A percentile compares a stretch with the other conserved stretches of the same genome.
Evolutionary conservation across 92 coral and sea anemone genomes (phyloP).

Genomic region (Porites rus): DNA sequence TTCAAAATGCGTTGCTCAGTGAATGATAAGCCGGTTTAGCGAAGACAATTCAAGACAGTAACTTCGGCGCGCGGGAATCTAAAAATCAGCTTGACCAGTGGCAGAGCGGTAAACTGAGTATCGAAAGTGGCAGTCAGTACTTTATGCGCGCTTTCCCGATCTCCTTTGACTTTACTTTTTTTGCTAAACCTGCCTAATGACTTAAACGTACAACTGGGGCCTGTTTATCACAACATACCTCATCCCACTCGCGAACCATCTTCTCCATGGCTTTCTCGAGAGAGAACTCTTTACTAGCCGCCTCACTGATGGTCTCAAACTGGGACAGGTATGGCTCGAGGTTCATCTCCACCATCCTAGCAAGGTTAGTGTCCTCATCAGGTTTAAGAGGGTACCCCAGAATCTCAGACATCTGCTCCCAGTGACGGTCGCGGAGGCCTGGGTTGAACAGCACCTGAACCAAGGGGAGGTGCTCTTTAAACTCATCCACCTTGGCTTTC

Average conservation of each 20-base stretch:
- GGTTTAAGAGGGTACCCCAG: constrained; percentile 95
- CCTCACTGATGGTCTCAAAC: constrained; percentile 98
- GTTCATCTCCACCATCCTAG: constrained; percentile 99
- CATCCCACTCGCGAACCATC: constrained; percentile 99
- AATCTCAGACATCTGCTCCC: constrained; percentile 95
- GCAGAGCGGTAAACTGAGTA: too few species aligned
- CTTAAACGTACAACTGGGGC: too few species aligned
- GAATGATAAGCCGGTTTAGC: too few species aligned
- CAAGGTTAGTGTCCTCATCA: constrained; percentile 96
- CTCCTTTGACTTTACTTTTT: too few species aligned
- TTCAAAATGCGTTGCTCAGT: too few species aligned
- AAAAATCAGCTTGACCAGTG: too few species aligned
- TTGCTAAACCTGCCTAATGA: too few species aligned
- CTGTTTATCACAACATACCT: constrained; percentile 39
- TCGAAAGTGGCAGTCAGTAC: too few species aligned
- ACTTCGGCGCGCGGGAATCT: too few species aligned
- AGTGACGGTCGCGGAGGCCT: constrained; percentile 99
- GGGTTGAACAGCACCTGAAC: constrained; percentile 98
- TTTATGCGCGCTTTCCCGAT: too few species aligned
- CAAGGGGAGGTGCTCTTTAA: constrained; percentile 95
- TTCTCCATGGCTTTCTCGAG: constrained; percentile 99
- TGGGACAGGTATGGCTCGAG: constrained; percentile 94
- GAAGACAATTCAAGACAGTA: too few species aligned
- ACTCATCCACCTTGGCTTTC: constrained; percentile 98
- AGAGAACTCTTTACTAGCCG: constrained; percentile 99